phyloP scores from a whole-genome alignment of 2,113 vertebrate species.

The Sminthopsis crassicaudata region DNA sequence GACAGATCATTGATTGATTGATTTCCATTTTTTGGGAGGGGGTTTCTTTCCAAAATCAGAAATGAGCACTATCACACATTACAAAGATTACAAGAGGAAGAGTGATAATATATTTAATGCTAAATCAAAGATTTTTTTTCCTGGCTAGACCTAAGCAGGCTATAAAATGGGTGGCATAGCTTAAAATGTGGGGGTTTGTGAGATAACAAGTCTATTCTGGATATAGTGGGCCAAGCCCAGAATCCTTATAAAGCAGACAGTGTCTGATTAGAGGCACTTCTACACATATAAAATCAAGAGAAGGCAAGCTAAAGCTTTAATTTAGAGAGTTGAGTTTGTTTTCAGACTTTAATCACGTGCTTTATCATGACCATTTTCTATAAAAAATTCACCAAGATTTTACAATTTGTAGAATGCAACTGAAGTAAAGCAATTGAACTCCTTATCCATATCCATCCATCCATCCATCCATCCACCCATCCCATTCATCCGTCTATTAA shows the following conservation, averaged over 20 bases:
- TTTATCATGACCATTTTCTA: not conserved
- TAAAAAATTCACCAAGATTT: not conserved
- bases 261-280: not conserved
- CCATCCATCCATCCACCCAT: not conserved
- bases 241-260: not conserved
- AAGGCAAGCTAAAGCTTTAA: not conserved
- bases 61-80: not conserved
- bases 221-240: not conserved
- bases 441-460: not conserved
- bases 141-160: not conserved
- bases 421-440: not conserved
- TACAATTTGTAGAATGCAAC: not conserved
- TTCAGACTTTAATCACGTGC: not conserved
- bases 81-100: not conserved
- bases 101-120: not conserved
- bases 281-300: not conserved
- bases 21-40: not conserved
- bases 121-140: not conserved
- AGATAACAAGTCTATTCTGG: not conserved
- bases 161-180: not conserved
- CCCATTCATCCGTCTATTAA: not conserved
- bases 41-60: not conserved
- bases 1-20: not conserved
- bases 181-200: not conserved
- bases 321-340: not conserved